Evolutionary conservation across 2,113 vertebrate species (phyloP).

Genomic region (Uropsilus gracilis): DNA sequence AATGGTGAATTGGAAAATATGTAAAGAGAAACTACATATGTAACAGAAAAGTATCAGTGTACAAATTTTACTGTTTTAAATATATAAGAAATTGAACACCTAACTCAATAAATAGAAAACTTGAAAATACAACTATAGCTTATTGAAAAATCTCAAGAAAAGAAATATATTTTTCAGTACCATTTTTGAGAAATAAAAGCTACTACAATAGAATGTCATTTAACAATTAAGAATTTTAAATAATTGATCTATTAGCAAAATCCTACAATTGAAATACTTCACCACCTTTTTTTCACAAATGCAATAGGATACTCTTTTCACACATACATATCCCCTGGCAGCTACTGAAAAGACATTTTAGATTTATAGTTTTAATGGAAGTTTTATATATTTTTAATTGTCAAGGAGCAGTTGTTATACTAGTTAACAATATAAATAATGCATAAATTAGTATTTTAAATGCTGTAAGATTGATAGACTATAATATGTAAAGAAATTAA

Average conservation of each 20-base stretch:
- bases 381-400: not conserved
- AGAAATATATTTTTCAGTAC: not conserved
- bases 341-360: not conserved
- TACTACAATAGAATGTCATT: not conserved
- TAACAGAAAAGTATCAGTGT: not conserved
- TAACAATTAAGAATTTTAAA: not conserved
- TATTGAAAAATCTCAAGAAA: not conserved
- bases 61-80: not conserved
- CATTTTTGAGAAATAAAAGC: not conserved
- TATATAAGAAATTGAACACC: not conserved
- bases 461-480: not conserved
- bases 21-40: not conserved
- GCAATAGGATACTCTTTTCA: not conserved
- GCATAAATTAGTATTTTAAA: not conserved
- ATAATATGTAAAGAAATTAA: not conserved
- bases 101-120: not conserved
- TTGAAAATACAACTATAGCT: not conserved
- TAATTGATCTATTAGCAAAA: not conserved
- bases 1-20: not conserved
- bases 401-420: not conserved
- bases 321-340: not conserved
- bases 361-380: not conserved
- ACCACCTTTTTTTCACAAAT: constrained; percentile 1
- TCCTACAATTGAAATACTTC: not conserved
- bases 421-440: not conserved